Conservation (phyloP, 2,797 vertebrate genomes). For the Chrosomus eos region DNA sequence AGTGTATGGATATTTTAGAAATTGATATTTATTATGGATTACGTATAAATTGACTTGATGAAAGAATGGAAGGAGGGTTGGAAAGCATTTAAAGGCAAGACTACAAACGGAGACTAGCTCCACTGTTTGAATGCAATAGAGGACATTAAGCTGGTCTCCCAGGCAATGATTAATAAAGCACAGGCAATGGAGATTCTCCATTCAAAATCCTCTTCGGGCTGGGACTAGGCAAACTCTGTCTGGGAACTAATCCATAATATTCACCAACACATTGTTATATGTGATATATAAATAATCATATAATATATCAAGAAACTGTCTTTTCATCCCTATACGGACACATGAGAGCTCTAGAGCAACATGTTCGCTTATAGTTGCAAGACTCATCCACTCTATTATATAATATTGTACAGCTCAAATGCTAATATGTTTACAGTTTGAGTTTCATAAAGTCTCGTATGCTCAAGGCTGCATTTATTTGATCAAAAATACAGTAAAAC, state of each 20-base stretch:
- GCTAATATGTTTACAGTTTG: not conserved
- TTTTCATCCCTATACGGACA: not conserved
- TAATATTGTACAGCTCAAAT: not conserved
- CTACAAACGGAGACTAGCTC: constrained; percentile 21
- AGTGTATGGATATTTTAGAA: constrained; percentile 20
- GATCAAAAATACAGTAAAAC: not conserved
- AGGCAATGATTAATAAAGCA: constrained; percentile 43
- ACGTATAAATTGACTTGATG: not conserved
- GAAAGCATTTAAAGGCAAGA: constrained; percentile 22
- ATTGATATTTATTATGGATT: constrained; percentile 36
- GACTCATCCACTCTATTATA: not conserved
- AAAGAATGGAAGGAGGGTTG: constrained; percentile 2
- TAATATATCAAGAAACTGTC: not conserved
- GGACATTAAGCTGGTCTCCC: constrained; percentile 44
- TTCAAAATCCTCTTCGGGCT: constrained; percentile 24
- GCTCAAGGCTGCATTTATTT: not conserved
- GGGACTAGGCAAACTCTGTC: constrained; percentile 19
- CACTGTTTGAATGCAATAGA: constrained; percentile 30
- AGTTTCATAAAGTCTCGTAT: not conserved
- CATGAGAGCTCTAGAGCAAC: not conserved
- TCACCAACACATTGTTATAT: not conserved
- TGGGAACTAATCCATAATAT: constrained; percentile 36
- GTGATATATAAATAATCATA: constrained; percentile 1
- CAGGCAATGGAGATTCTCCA: constrained; percentile 24
- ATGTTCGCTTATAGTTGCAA: not conserved